Percentiles rank a stretch among this genome's conserved stretches.
These are phyloP conservation scores for Mesitornis unicolor DNA, from an alignment of 2,113 vertebrate genomes.

Conservation along the genomic window DNA sequence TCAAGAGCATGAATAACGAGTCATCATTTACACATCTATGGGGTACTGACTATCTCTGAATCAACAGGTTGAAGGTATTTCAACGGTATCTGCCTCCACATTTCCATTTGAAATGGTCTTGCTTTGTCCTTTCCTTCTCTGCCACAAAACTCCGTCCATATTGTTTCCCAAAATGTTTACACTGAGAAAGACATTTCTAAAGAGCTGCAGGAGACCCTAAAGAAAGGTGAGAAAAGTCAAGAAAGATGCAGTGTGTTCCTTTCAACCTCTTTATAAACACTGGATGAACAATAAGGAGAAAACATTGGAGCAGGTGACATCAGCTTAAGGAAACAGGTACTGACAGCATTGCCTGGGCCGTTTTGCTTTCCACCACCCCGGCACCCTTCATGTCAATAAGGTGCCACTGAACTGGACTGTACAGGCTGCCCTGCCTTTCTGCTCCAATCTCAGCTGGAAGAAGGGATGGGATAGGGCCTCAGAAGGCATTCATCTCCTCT, in stretches of 20 bases:
- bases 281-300: not conserved
- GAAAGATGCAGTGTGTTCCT: fast-evolving
- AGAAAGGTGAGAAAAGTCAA: not conserved
- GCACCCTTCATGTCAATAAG: fast-evolving
- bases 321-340: not conserved
- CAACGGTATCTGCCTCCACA: not conserved
- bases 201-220: not conserved
- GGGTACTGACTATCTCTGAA: not conserved
- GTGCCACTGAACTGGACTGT: not conserved
- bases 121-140: not conserved
- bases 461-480: not conserved
- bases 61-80: not conserved
- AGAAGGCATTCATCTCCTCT: not conserved
- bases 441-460: not conserved
- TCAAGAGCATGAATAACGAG: not conserved
- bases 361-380: not conserved
- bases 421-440: not conserved
- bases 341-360: not conserved
- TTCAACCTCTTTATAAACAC: not conserved
- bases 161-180: not conserved
- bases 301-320: not conserved
- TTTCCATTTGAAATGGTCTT: not conserved
- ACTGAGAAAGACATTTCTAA: not conserved
- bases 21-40: not conserved
- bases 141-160: not conserved